Base-by-base conservation (phyloP, 1,140 invertebrate species). In the Nebria ingens region DNA sequence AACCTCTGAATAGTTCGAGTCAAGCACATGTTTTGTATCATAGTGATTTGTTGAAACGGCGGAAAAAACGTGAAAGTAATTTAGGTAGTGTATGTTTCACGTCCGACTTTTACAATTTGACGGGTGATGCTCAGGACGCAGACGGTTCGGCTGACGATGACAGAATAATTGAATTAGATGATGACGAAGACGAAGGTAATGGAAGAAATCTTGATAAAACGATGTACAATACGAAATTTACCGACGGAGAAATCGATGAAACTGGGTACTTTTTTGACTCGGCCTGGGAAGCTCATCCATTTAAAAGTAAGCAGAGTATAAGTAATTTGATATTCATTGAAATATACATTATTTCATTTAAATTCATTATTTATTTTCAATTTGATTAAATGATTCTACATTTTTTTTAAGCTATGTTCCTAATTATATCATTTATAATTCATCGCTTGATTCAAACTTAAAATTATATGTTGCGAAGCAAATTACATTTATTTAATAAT, bases 201-300 rank as follows among this genome's bases (percentile, higher is more conserved):
- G 51, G 57, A 38, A 38, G 56, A n/a, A 51, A 58, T 9, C 52
- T 13, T 4, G 54, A 59, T 6, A 1, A 20, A 59, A 9, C n/a
- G 53, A 0, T n/a, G 52, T 2, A 19, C 51, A 1, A 54, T 52
- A 1, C 55, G 12, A 51, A 62, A 52, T 42, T 56, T 17, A 19
- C 21, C 0, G 57, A 58, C 2, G 25, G 17, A 1, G 60, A 61
- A 54, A 58, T 61, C 15, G 61, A 71, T 53, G 65, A 70, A 21
- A 56, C 75, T 21, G 74, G 71, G 12, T 76, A 78, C 59, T 77
- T 76, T 58, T 69, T 65, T 6, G 72, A 74, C 49, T 65, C 66
- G 0, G 64, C 65, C 1, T 76, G 75, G 76, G 69, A 68, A 23
- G 67, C 62, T 21, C 64, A 67, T 20, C 68, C 62, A 49, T 53